Conservation (phyloP, 2,113 vertebrate genomes). For the Rhodinocichla rosea region DNA sequence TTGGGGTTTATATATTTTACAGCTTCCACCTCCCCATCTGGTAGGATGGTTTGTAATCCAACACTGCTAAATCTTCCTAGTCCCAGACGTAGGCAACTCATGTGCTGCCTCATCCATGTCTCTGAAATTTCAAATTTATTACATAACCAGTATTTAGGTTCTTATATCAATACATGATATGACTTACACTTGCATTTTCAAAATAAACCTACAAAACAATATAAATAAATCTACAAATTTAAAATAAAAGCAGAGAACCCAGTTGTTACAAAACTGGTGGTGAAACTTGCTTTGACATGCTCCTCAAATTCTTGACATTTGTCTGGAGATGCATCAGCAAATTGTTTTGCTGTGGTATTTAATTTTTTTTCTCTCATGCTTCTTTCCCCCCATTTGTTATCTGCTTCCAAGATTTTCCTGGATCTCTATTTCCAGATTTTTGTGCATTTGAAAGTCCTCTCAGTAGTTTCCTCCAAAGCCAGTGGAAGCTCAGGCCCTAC, state of each 20-base stretch:
- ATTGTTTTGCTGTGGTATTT: not conserved
- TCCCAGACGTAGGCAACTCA: not conserved
- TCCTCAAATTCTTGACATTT: not conserved
- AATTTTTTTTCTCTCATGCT: not conserved
- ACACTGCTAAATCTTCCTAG: not conserved
- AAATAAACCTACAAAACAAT: not conserved
- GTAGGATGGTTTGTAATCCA: not conserved
- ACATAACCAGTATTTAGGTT: not conserved
- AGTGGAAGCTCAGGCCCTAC: not conserved
- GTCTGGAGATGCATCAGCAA: not conserved
- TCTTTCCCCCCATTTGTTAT: rapidly evolving
- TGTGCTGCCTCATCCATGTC: not conserved
- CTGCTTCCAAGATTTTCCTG: not conserved
- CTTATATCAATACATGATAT: not conserved
- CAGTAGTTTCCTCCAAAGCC: not conserved
- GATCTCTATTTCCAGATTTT: not conserved
- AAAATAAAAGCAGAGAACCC: not conserved
- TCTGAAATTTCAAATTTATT: not conserved
- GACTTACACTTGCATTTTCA: not conserved
- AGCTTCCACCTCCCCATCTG: not conserved
- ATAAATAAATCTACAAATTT: not conserved
- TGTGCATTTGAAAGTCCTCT: not conserved
- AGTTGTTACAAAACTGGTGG: not conserved
- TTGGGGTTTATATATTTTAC: not conserved
- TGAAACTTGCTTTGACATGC: not conserved